Conservation (phyloP, 2,113 vertebrate genomes). For the Cairina moschata region DNA sequence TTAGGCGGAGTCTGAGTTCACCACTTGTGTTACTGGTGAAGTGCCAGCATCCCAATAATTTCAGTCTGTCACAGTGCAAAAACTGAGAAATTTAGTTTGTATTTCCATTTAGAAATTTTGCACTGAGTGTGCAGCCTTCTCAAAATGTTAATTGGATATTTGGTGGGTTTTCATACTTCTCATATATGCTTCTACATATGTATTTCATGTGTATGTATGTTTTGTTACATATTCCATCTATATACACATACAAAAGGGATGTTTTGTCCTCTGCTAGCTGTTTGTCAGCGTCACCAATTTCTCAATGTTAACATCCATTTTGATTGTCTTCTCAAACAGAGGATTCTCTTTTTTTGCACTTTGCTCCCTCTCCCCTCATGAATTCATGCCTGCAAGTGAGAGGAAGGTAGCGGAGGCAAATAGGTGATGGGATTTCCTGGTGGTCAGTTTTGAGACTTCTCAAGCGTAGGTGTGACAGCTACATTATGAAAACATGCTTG, state of each 20-base stretch:
- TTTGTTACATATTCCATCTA: no score
- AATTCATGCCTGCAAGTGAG: background rate
- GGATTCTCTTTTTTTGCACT: fast-evolving
- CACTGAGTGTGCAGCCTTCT: background rate
- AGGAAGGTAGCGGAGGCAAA: background rate
- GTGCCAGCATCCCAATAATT: fast-evolving
- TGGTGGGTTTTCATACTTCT: background rate
- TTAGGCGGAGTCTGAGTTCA: fast-evolving
- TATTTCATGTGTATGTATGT: no score
- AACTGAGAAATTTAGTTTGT: background rate
- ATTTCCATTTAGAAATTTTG: background rate
- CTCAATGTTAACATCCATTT: background rate
- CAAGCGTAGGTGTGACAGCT: background rate
- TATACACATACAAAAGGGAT: no score
- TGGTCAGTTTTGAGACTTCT: background rate
- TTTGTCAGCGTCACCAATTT: background rate
- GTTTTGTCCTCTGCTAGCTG: background rate
- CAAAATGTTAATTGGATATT: background rate
- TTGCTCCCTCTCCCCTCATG: background rate
- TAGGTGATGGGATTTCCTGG: background rate
- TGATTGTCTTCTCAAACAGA: background rate
- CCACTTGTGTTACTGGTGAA: fast-evolving
- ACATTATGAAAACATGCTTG: background rate
- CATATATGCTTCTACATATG: fast-evolving
- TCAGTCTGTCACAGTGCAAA: background rate